phyloP scores from a whole-genome alignment of 1,140 invertebrate species.

The Battus philenor region DNA sequence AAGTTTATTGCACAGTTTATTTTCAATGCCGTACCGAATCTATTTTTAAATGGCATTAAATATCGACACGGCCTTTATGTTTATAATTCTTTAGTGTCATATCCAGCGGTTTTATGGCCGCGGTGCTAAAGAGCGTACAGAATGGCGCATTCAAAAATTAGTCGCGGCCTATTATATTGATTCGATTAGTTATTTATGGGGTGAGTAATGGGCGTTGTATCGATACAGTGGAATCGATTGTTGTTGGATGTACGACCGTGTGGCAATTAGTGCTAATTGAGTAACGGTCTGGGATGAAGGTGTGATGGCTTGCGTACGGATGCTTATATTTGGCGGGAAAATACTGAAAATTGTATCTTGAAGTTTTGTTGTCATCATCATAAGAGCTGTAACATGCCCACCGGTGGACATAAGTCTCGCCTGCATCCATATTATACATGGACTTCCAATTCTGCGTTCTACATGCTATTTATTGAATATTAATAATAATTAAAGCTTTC shows the following conservation, averaged over 20 bases:
- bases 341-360: no score
- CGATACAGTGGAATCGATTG: conserved; percentile 61
- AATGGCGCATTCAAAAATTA: conserved; percentile 61
- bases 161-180: conserved; percentile 62
- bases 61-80: not conserved
- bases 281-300: conserved; percentile 36
- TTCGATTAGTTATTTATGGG: conserved; percentile 69
- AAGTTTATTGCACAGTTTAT: conserved; percentile 5
- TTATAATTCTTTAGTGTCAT: conserved; percentile 5
- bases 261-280: conserved; percentile 23
- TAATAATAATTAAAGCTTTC: no score
- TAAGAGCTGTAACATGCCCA: no score
- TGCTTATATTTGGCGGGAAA: not conserved
- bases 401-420: no score
- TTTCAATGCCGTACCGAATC: conserved; percentile 1
- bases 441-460: no score
- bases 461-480: no score
- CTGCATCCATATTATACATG: no score
- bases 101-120: conserved; percentile 35
- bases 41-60: not conserved
- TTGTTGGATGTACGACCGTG: conserved; percentile 38
- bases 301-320: no score
- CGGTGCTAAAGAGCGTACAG: conserved; percentile 36
- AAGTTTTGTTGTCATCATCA: no score
- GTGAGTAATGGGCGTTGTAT: conserved; percentile 58